Conservation (phyloP, 2,797 vertebrate species). For the Phalanger gymnotis region DNA sequence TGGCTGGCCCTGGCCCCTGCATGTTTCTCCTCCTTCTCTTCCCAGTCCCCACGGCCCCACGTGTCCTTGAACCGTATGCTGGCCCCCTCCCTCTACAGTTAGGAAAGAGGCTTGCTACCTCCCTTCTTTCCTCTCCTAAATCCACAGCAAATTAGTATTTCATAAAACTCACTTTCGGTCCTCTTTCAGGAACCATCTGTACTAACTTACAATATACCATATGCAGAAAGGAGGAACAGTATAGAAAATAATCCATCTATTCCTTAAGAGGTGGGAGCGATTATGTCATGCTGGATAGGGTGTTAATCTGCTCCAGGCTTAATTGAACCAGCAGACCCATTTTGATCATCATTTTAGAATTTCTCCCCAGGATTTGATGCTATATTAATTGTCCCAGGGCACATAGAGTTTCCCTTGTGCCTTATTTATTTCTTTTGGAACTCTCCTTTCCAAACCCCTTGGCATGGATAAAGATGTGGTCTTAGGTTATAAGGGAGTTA, state of each 20-base stretch:
- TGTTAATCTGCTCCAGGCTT: background rate
- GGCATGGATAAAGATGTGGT: background rate
- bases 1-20: background rate
- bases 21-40: background rate
- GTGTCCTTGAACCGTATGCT: background rate
- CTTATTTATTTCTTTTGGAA: background rate
- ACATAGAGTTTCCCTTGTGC: background rate
- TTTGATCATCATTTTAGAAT: background rate
- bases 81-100: background rate
- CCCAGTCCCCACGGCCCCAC: too few species aligned
- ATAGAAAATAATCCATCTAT: background rate
- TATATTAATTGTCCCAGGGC: background rate
- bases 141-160: accelerated
- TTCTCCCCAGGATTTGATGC: background rate
- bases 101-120: background rate
- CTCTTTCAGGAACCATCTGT: background rate
- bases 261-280: background rate
- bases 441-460: background rate
- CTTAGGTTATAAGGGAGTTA: background rate
- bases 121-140: background rate
- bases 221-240: background rate
- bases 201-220: background rate
- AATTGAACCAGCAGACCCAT: background rate
- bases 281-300: background rate
- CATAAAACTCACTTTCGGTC: background rate